phyloP scores from a whole-genome alignment of 1,140 invertebrate species.

The Hyposmocoma kahamanoa region DNA sequence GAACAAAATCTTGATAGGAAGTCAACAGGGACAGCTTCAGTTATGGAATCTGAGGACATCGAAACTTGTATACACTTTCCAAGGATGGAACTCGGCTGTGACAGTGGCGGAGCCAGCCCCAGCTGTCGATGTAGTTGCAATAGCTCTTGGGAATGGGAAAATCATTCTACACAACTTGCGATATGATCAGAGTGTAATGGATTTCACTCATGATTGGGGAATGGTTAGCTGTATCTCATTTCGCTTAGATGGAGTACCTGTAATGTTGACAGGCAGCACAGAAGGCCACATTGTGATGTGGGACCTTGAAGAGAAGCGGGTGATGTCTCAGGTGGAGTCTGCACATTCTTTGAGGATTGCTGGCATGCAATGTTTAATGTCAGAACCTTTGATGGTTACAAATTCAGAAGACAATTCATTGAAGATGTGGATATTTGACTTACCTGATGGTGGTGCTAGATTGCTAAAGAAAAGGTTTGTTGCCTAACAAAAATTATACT shows the following conservation, averaged over 20 bases:
- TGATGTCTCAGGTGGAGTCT: conserved; percentile 82
- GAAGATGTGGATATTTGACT: conserved; percentile 97
- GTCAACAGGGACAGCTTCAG: conserved; percentile 89
- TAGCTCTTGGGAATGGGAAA: conserved; percentile 88
- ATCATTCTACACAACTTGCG: conserved; percentile 94
- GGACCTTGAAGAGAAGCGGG: conserved; percentile 91
- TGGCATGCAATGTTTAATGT: conserved; percentile 87
- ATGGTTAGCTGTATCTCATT: conserved; percentile 88
- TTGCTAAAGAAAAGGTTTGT: conserved; percentile 81
- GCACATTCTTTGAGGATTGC: conserved; percentile 86
- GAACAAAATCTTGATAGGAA: conserved; percentile 96
- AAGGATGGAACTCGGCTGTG: conserved; percentile 83
- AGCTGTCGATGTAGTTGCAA: conserved; percentile 91
- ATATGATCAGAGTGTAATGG: conserved; percentile 88
- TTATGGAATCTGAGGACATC: conserved; percentile 92
- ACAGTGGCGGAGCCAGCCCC: conserved; percentile 88
- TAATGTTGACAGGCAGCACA: conserved; percentile 89
- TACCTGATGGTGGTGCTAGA: conserved; percentile 90
- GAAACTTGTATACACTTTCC: conserved; percentile 87
- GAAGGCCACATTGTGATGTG: conserved; percentile 92
- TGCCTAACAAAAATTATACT: neutral
- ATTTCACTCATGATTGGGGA: conserved; percentile 96
- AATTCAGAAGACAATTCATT: conserved; percentile 96
- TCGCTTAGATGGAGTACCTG: conserved; percentile 87
- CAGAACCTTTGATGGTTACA: conserved; percentile 92